Percentiles rank a stretch among this genome's conserved stretches.
Conservation (phyloP, 2,113 vertebrate species). For the Lampris megalopsis region DNA sequence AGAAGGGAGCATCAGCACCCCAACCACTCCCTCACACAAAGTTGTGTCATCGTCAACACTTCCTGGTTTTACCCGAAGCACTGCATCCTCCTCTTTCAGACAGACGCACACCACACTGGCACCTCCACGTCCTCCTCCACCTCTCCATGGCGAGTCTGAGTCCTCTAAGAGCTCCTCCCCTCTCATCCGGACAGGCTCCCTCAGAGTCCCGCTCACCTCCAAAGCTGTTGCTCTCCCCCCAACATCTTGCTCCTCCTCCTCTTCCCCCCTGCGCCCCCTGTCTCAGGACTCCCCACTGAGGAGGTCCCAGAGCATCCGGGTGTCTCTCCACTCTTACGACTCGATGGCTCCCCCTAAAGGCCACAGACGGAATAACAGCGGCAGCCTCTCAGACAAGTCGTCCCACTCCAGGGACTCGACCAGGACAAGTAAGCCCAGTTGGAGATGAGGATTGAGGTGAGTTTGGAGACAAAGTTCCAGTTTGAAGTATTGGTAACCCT, state of each 20-base stretch:
- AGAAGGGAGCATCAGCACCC: slow-evolving; percentile 56
- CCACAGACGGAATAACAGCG: slow-evolving; percentile 65
- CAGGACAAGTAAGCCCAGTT: slow-evolving; percentile 76
- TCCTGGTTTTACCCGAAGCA: slow-evolving; percentile 87
- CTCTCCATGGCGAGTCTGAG: neutral
- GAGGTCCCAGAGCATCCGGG: slow-evolving; percentile 78
- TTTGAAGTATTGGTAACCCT: neutral
- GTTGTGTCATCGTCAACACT: slow-evolving; percentile 46
- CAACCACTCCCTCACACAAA: slow-evolving; percentile 46
- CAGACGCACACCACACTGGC: slow-evolving; percentile 58
- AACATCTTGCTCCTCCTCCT: neutral
- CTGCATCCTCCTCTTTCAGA: slow-evolving; percentile 89
- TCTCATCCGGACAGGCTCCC: slow-evolving; percentile 15
- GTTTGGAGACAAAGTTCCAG: neutral
- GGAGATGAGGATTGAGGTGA: slow-evolving; percentile 78
- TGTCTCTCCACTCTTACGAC: slow-evolving; percentile 50
- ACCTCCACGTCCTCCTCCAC: neutral
- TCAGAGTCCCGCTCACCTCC: slow-evolving; percentile 38
- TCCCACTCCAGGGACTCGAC: slow-evolving; percentile 74
- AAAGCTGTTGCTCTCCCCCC: neutral
- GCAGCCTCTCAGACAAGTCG: slow-evolving; percentile 75
- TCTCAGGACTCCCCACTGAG: slow-evolving; percentile 55
- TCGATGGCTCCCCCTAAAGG: slow-evolving; percentile 55
- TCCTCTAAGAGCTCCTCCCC: slow-evolving; percentile 4
- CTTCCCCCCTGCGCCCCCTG: neutral